Conservation (phyloP, 1,140 invertebrate species). For the Drosophila asahinai region DNA sequence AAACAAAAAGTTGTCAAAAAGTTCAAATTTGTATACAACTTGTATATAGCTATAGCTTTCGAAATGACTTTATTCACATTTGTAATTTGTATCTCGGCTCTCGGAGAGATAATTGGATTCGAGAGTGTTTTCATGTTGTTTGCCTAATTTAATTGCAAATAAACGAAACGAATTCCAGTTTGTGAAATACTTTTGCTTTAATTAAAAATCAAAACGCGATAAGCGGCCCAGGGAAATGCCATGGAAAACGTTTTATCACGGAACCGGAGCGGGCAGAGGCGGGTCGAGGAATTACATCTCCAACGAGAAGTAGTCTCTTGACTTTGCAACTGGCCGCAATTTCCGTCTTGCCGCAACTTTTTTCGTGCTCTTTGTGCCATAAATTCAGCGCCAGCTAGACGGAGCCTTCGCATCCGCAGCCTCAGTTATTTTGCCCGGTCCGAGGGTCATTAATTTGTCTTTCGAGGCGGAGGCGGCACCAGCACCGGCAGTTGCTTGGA, state of each 20-base stretch:
- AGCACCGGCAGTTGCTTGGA: not conserved
- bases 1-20: constrained; percentile 64
- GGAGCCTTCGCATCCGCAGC: constrained; percentile 50
- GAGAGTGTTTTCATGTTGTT: constrained; percentile 54
- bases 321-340: constrained; percentile 70
- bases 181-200: constrained; percentile 72
- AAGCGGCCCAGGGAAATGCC: constrained; percentile 56
- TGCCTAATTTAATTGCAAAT: constrained; percentile 73
- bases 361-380: constrained; percentile 44
- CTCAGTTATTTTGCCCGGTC: constrained; percentile 45
- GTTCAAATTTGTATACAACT: constrained; percentile 63
- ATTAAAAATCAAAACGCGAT: constrained; percentile 81
- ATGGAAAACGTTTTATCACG: constrained; percentile 43
- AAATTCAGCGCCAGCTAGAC: constrained; percentile 73
- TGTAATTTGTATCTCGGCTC: constrained; percentile 52
- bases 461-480: constrained; percentile 31
- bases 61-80: constrained; percentile 67
- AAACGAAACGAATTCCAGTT: constrained; percentile 71
- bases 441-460: constrained; percentile 78
- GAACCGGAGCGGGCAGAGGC: not conserved
- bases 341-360: constrained; percentile 68
- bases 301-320: constrained; percentile 52
- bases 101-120: constrained; percentile 70
- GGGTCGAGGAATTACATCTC: constrained; percentile 38
- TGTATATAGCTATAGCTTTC: constrained; percentile 16